Conservation (phyloP, 2,797 vertebrate species). For the Siniperca undulata region DNA sequence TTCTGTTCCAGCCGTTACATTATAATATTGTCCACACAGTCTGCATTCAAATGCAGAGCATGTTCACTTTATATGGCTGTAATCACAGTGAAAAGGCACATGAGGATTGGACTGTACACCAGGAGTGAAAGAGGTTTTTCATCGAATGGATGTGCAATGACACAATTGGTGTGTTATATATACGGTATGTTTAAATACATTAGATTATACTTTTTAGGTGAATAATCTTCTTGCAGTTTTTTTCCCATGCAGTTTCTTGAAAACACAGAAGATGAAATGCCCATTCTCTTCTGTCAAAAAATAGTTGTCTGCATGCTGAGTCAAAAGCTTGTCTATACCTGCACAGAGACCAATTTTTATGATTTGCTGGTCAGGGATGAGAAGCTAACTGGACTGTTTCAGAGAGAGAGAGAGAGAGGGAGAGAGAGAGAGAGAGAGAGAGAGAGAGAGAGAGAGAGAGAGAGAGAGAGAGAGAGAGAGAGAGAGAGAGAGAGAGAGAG, state of each 20-base stretch:
- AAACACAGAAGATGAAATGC: background rate
- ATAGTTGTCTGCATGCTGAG: constrained; percentile 31
- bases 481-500: background rate
- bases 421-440: constrained; percentile 26
- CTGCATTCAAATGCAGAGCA: constrained; percentile 16
- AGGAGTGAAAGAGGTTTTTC: background rate
- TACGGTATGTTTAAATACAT: background rate
- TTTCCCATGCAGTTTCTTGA: background rate
- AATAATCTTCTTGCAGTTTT: constrained; percentile 1
- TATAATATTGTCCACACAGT: background rate
- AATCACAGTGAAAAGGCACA: background rate
- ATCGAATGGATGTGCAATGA: background rate
- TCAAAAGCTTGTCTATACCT: constrained; percentile 47
- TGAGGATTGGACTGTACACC: background rate
- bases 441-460: too few species aligned
- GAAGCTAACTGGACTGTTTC: constrained; percentile 54
- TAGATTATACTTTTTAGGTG: background rate
- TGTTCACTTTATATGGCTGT: background rate
- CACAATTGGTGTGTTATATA: background rate
- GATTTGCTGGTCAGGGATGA: constrained; percentile 61
- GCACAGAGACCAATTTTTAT: constrained; percentile 53
- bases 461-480: constrained; percentile 28
- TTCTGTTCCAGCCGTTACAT: background rate
- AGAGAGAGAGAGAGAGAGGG: constrained; percentile 30
- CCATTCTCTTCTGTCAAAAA: constrained; percentile 6